Evolutionary conservation across 2,888 invertebrate species (phyloP).

Genomic region (Drosophila eohydei): DNA sequence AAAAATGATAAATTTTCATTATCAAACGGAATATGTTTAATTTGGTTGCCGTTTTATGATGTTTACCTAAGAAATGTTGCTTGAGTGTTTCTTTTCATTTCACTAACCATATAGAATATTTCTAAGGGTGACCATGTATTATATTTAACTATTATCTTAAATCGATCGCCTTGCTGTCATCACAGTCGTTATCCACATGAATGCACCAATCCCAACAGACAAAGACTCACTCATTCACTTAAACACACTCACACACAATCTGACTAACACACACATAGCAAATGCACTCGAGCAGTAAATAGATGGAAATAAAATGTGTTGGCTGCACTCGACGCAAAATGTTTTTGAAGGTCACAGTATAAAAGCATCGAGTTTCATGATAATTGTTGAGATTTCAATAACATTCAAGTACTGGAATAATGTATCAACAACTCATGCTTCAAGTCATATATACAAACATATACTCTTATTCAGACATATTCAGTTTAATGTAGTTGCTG

Average conservation of each 20-base stretch:
- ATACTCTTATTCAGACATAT: background rate
- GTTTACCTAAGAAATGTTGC: no score
- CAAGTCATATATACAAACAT: background rate
- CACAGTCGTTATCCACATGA: constrained; percentile 61
- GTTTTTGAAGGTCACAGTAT: constrained; percentile 27
- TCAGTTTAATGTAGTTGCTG: constrained; percentile 31
- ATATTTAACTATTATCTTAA: background rate
- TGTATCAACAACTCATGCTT: constrained; percentile 4
- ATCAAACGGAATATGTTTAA: no score
- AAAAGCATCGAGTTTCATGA: constrained; percentile 48
- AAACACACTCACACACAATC: constrained; percentile 1
- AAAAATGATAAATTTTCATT: background rate
- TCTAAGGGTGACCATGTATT: background rate
- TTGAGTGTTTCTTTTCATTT: background rate
- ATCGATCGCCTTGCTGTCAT: constrained; percentile 47
- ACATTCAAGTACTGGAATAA: constrained; percentile 26
- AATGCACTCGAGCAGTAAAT: constrained; percentile 61
- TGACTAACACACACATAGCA: constrained; percentile 16
- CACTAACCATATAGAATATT: background rate
- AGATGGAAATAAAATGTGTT: constrained; percentile 22
- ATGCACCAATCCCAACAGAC: constrained; percentile 45
- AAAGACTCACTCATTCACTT: constrained; percentile 26
- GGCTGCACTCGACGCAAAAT: constrained; percentile 31
- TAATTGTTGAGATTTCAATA: constrained; percentile 42
- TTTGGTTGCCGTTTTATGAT: no score